Conservation (phyloP, 2,888 invertebrate species). For the Xestia ashworthii region DNA sequence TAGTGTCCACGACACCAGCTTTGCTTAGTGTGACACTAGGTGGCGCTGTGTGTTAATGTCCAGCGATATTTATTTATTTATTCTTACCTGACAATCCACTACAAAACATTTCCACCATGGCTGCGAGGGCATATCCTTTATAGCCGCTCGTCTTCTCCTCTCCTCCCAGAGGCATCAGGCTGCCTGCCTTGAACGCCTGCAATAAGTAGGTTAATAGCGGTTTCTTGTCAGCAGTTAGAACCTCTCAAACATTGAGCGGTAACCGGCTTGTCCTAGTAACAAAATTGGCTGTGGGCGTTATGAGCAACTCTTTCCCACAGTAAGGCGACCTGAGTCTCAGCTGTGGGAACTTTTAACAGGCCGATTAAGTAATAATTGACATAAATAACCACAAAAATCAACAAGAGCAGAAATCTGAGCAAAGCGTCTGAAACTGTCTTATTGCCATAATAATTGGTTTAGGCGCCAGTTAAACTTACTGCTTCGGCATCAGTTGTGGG, state of each 20-base stretch:
- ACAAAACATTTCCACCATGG: conserved; percentile 96
- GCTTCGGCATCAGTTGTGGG: conserved; percentile 92
- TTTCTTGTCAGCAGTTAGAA: not conserved
- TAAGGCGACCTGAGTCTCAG: not conserved
- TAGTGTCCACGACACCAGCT: too few relatives aligned
- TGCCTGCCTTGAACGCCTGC: conserved; percentile 90
- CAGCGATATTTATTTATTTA: too few relatives aligned
- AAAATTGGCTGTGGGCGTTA: not conserved
- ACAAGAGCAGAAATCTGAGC: not conserved
- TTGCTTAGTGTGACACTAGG: too few relatives aligned
- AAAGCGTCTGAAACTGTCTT: not conserved
- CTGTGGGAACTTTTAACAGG: not conserved
- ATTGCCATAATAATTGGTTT: not conserved
- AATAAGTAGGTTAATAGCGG: conserved; percentile 37
- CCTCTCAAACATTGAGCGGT: not conserved
- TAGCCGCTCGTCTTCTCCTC: conserved; percentile 94
- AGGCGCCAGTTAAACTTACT: conserved; percentile 70
- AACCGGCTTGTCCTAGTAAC: not conserved
- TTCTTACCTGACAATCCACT: conserved; percentile 93
- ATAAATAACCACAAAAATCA: not conserved
- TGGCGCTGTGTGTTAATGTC: too few relatives aligned
- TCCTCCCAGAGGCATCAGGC: conserved; percentile 94
- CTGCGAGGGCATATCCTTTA: conserved; percentile 96
- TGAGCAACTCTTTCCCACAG: not conserved
- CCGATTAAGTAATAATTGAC: not conserved